Conservation (phyloP, 2,797 vertebrate genomes). For the Odontamblyopus lacepedii region DNA sequence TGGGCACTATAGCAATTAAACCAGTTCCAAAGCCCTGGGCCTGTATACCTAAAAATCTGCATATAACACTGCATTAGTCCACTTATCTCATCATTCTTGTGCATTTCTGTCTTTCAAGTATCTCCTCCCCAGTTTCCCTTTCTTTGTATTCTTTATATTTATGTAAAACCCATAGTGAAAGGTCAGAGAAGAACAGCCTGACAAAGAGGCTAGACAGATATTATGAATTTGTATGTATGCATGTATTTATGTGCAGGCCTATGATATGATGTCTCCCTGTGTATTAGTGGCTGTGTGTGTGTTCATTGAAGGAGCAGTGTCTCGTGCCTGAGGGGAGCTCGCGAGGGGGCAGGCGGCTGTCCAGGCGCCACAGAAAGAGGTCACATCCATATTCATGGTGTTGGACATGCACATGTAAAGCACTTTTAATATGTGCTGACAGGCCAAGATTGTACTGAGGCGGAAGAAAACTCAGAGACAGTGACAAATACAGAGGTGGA, state of each 20-base stretch:
- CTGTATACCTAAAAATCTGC: no score
- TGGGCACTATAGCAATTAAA: no score
- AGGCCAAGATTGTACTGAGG: constrained; percentile 85
- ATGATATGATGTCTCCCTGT: constrained; percentile 11
- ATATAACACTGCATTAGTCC: no score
- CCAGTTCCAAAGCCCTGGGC: no score
- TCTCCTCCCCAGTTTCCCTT: constrained; percentile 31
- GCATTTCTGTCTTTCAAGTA: constrained; percentile 53
- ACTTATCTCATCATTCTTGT: constrained; percentile 53
- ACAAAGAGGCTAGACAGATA: constrained; percentile 43
- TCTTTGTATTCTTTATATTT: constrained; percentile 74
- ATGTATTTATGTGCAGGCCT: constrained; percentile 24
- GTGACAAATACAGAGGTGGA: constrained; percentile 47
- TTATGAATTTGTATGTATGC: constrained; percentile 28
- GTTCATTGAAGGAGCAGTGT: constrained; percentile 91
- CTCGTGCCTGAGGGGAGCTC: constrained; percentile 84
- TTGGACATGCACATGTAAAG: constrained; percentile 97
- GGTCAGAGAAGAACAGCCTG: constrained; percentile 68
- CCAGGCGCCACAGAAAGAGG: constrained; percentile 92
- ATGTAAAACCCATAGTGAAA: constrained; percentile 79
- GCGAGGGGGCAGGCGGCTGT: constrained; percentile 77
- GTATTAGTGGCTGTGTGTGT: constrained; percentile 50
- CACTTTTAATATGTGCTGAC: constrained; percentile 96
- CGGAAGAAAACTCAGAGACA: constrained; percentile 69
- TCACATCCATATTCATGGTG: constrained; percentile 99